Evolutionary conservation across 2,888 invertebrate genomes (phyloP).

Genomic region (Megamerina dolium): DNA sequence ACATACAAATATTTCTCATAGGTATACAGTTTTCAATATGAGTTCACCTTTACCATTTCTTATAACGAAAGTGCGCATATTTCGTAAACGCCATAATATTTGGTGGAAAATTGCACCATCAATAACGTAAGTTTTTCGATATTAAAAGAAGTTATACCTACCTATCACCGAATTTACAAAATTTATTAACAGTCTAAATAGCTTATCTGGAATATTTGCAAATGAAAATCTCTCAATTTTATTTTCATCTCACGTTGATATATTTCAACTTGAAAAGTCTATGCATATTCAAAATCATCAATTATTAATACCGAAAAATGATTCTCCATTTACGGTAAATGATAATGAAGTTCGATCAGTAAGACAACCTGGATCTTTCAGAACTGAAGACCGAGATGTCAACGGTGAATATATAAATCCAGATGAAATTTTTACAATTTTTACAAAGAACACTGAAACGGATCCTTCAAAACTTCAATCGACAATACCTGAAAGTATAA

Average conservation of each 20-base stretch:
- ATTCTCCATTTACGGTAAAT: slow-evolving; percentile 1
- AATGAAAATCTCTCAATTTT: slow-evolving; percentile 37
- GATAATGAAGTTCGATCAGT: not conserved
- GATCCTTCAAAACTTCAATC: too few relatives aligned
- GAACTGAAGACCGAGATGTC: too few relatives aligned
- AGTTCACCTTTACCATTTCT: slow-evolving; percentile 37
- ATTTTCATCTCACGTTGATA: slow-evolving; percentile 37
- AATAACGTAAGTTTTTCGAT: slow-evolving; percentile 33
- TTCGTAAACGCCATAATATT: slow-evolving; percentile 30
- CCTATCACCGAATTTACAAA: not conserved
- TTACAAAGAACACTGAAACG: too few relatives aligned
- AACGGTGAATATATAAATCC: too few relatives aligned
- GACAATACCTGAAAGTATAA: too few relatives aligned
- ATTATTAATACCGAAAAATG: slow-evolving; percentile 25
- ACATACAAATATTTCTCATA: too few relatives aligned
- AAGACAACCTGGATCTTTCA: too few relatives aligned
- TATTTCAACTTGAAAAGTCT: slow-evolving; percentile 27
- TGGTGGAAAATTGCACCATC: slow-evolving; percentile 40
- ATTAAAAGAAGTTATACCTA: not conserved
- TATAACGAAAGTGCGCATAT: slow-evolving; percentile 33
- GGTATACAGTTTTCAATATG: slow-evolving; percentile 37
- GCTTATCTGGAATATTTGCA: slow-evolving; percentile 33
- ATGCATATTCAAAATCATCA: slow-evolving; percentile 25
- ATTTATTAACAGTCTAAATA: slow-evolving; percentile 28
- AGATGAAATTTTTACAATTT: too few relatives aligned